Conservation (phyloP, 2,888 invertebrate genomes). For the Dynastes tityus region DNA sequence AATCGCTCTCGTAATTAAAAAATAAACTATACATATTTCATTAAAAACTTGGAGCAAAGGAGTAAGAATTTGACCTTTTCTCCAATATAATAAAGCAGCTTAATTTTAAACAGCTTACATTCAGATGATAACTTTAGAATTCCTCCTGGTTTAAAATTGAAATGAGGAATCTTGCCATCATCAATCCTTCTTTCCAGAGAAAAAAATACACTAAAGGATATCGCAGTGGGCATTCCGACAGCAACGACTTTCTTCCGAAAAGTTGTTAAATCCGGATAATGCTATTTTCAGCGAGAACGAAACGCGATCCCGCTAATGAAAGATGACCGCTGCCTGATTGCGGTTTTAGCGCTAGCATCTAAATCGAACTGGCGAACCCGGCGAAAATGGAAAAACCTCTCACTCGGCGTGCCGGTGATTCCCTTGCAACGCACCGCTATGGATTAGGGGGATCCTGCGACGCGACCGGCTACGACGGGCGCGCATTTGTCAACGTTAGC, state of each 20-base stretch:
- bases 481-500: constrained; percentile 61
- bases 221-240: not conserved
- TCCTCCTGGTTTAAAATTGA: too few relatives aligned
- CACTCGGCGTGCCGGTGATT: constrained; percentile 60
- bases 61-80: too few relatives aligned
- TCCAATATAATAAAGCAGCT: too few relatives aligned
- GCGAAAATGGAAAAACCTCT: constrained; percentile 65
- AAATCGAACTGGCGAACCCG: not conserved
- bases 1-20: too few relatives aligned
- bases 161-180: too few relatives aligned
- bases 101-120: too few relatives aligned
- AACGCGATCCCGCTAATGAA: constrained; percentile 60
- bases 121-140: too few relatives aligned
- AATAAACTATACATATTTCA: too few relatives aligned
- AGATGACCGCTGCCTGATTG: constrained; percentile 67
- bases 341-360: constrained; percentile 58
- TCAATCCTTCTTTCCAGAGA: not conserved
- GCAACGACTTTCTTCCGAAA: constrained; percentile 4
- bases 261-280: constrained; percentile 50
- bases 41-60: not conserved
- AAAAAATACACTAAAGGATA: constrained; percentile 9
- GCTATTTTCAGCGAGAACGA: constrained; percentile 47
- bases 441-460: constrained; percentile 64
- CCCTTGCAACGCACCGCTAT: constrained; percentile 63
- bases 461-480: constrained; percentile 56